Conservation (phyloP, 2,113 vertebrate species). For the Toxostoma redivivum region DNA sequence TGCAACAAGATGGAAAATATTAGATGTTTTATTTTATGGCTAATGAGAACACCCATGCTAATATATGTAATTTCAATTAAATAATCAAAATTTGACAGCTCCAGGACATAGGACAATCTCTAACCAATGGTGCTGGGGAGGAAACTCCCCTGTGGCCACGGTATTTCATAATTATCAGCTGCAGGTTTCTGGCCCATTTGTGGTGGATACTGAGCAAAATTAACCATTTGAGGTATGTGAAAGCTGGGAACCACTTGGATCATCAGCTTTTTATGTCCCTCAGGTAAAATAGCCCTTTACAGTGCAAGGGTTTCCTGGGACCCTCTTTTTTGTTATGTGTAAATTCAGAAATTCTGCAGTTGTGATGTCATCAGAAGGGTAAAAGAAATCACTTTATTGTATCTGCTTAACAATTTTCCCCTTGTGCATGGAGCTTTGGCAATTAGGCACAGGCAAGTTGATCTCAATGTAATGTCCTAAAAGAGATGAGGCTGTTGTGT, state of each 20-base stretch:
- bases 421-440: not conserved
- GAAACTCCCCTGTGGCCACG: not conserved
- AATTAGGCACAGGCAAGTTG: not conserved
- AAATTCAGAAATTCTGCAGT: not conserved
- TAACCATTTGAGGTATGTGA: not conserved
- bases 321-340: not conserved
- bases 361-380: not conserved
- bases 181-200: not conserved
- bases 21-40: slow-evolving; percentile 35
- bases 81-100: slow-evolving; percentile 45
- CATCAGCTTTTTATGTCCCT: not conserved
- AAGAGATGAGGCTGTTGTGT: not conserved
- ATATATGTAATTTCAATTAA: slow-evolving; percentile 57
- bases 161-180: slow-evolving; percentile 47
- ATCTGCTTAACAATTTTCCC: not conserved
- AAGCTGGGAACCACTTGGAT: not conserved
- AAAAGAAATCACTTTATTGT: not conserved
- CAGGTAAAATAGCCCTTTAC: not conserved
- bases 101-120: not conserved
- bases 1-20: slow-evolving; percentile 20
- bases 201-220: not conserved
- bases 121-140: not conserved
- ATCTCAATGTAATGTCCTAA: not conserved
- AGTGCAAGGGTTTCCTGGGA: not conserved
- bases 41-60: slow-evolving; percentile 32